Evolutionary conservation across 1,140 invertebrate genomes (phyloP).

Genomic region (Carposina sasakii): DNA sequence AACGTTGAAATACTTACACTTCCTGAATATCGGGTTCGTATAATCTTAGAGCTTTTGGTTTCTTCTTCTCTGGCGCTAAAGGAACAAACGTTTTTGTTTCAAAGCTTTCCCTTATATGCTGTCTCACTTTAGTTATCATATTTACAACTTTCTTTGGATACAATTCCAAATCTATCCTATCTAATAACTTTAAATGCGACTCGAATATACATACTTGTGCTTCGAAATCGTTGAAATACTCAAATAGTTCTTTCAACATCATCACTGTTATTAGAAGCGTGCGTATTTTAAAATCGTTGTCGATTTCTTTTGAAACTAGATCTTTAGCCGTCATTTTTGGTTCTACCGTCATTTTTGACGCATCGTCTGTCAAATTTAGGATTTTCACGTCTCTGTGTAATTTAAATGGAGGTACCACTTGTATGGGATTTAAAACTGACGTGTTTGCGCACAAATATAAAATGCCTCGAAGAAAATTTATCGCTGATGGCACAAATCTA

Average conservation of each 20-base stretch:
- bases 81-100: slow-evolving; percentile 73
- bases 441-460: slow-evolving; percentile 78
- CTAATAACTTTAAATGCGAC: slow-evolving; percentile 54
- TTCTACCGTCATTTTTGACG: slow-evolving; percentile 48
- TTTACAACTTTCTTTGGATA: slow-evolving; percentile 77
- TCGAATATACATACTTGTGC: slow-evolving; percentile 64
- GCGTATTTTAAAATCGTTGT: slow-evolving; percentile 77
- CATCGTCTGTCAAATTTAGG: slow-evolving; percentile 72
- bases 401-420: slow-evolving; percentile 80
- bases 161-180: slow-evolving; percentile 69
- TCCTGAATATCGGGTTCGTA: slow-evolving; percentile 89
- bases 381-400: slow-evolving; percentile 67
- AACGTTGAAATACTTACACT: slow-evolving; percentile 82
- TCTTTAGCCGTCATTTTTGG: slow-evolving; percentile 56
- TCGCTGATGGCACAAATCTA: slow-evolving; percentile 82
- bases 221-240: slow-evolving; percentile 72
- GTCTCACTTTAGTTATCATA: slow-evolving; percentile 57
- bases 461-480: slow-evolving; percentile 84
- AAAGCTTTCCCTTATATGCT: slow-evolving; percentile 66
- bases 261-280: slow-evolving; percentile 69
- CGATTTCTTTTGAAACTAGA: slow-evolving; percentile 69
- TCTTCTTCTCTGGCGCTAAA: slow-evolving; percentile 73
- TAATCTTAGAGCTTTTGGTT: slow-evolving; percentile 84
- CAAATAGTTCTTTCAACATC: slow-evolving; percentile 74
- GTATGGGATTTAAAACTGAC: slow-evolving; percentile 67